Percentiles rank a stretch among this genome's conserved stretches.
Evolutionary conservation across 1,140 invertebrate genomes (phyloP).

Genomic region (Aphelinus certus): DNA sequence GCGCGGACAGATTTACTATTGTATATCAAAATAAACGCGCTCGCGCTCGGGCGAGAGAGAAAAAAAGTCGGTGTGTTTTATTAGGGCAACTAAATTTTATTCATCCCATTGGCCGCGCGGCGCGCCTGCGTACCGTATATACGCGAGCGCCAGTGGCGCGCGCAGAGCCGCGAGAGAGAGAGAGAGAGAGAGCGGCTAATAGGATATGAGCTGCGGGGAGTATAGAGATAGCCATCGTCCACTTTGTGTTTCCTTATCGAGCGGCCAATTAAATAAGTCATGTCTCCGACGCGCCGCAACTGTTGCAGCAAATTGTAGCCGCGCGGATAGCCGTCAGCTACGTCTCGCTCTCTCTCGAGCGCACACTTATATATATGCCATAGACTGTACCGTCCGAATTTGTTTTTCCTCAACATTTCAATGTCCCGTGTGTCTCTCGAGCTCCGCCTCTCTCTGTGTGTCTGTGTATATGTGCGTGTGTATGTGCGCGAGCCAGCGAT

Average conservation of each 20-base stretch:
- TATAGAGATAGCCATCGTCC: conserved; percentile 31
- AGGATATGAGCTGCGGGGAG: not conserved
- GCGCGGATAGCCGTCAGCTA: conserved; percentile 12
- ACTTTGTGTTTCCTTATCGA: conserved; percentile 34
- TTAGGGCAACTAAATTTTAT: conserved; percentile 31
- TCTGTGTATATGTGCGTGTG: too few relatives aligned
- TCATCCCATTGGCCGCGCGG: not conserved
- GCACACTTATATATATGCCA: not conserved
- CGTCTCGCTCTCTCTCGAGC: conserved; percentile 1
- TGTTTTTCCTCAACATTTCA: conserved; percentile 18
- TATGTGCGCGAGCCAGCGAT: too few relatives aligned
- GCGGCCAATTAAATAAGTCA: conserved; percentile 38
- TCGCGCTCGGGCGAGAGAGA: not conserved
- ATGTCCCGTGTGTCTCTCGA: too few relatives aligned
- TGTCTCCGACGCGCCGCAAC: not conserved
- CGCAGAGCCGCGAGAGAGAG: conserved; percentile 6
- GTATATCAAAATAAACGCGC: conserved; percentile 10
- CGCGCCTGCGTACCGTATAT: not conserved
- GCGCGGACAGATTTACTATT: conserved; percentile 13
- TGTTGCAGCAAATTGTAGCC: conserved; percentile 29
- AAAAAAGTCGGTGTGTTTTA: conserved; percentile 16
- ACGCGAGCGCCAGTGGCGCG: too few relatives aligned
- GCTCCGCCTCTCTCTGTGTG: too few relatives aligned
- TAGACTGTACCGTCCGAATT: not conserved
- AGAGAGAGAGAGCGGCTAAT: conserved; percentile 4